Conservation (phyloP, 2,113 vertebrate genomes). For the Apaloderma vittatum region DNA sequence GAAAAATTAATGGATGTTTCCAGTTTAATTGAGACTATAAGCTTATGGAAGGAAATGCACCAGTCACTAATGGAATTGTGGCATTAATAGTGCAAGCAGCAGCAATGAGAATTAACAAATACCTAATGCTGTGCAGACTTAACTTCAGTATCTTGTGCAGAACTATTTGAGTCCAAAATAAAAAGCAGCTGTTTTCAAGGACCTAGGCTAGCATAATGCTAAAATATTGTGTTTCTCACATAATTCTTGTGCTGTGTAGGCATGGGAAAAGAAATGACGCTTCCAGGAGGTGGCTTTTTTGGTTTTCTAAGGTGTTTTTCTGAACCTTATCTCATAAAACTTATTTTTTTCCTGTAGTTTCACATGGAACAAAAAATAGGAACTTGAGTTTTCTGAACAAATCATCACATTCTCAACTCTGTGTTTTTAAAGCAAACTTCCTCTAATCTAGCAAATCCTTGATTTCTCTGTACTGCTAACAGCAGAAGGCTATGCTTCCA, state of each 20-base stretch:
- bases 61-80: background rate
- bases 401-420: background rate
- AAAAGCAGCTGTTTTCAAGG: background rate
- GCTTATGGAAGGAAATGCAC: background rate
- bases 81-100: background rate
- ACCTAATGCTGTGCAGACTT: background rate
- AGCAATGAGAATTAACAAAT: background rate
- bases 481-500: background rate
- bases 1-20: slow-evolving; percentile 20
- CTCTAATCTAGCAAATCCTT: background rate
- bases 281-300: background rate
- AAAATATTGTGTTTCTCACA: background rate
- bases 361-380: background rate
- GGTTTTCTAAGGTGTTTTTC: background rate
- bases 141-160: background rate
- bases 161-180: background rate
- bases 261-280: background rate
- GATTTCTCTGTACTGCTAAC: background rate
- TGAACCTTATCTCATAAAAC: background rate
- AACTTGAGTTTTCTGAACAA: background rate
- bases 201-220: background rate
- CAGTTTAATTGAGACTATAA: slow-evolving; percentile 19
- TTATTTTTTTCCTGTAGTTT: background rate
- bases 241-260: background rate
- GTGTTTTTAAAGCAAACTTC: background rate